A percentile compares a stretch with the other conserved stretches of the same genome.
Evolutionary conservation across 2,113 vertebrate genomes (phyloP).

Genomic region (Bungarus multicinctus): DNA sequence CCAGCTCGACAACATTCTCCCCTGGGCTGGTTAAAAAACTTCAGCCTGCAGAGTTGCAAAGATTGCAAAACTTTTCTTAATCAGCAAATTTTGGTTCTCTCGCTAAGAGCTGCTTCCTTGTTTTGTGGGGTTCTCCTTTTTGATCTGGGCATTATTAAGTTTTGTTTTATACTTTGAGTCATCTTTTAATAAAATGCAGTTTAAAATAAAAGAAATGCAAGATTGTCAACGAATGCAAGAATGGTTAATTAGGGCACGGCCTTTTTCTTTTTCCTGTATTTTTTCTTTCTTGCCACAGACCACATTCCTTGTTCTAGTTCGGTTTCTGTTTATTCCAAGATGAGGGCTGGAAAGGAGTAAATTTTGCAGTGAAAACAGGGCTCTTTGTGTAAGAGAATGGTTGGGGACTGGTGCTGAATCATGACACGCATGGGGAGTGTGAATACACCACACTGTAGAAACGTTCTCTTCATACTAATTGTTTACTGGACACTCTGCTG

Average conservation of each 20-base stretch:
- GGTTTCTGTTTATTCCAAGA: not conserved
- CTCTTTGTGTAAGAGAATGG: constrained; percentile 8
- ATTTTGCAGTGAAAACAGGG: not conserved
- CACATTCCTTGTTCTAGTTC: rapidly evolving
- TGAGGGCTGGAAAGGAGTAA: not conserved
- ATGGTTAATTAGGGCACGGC: not conserved
- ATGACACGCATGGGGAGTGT: constrained; percentile 19
- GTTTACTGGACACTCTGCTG: constrained; percentile 53
- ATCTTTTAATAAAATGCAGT: not conserved
- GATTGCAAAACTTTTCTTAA: not conserved
- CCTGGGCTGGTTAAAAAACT: not conserved
- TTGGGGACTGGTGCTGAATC: constrained; percentile 40
- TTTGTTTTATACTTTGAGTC: not conserved
- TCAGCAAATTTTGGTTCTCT: not conserved
- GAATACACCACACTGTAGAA: not conserved
- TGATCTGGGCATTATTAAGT: not conserved
- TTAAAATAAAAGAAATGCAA: not conserved
- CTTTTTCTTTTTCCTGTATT: not conserved
- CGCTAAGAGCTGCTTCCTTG: not conserved
- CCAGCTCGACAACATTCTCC: not conserved
- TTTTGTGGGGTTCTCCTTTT: not conserved
- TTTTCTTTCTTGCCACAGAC: not conserved
- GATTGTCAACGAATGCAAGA: not conserved
- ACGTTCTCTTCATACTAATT: constrained; percentile 54
- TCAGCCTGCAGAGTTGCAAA: not conserved